phyloP scores from a whole-genome alignment of 2,113 vertebrate species.

The Protobothrops mucrosquamatus region DNA sequence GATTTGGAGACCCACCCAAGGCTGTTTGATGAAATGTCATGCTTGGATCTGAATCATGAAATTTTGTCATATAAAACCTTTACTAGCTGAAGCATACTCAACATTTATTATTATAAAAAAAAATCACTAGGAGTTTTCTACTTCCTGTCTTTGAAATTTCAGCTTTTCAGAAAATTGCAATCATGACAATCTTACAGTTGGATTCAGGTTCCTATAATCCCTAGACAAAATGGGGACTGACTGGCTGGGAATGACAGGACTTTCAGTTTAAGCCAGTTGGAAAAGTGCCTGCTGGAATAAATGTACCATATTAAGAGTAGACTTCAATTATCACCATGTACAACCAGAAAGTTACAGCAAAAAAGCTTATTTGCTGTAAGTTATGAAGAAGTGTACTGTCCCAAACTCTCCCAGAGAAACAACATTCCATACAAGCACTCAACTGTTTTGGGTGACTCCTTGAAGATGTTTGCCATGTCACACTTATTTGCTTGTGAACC shows the following conservation, averaged over 20 bases:
- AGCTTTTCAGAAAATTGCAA: background rate
- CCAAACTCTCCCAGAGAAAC: background rate
- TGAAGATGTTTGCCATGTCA: background rate
- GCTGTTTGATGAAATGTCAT: conserved; percentile 35
- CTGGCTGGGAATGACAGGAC: background rate
- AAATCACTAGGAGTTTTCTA: background rate
- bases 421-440: background rate
- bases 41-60: background rate
- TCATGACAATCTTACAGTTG: background rate
- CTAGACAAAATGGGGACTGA: background rate
- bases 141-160: background rate
- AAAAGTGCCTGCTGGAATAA: background rate
- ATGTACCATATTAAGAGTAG: background rate
- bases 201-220: background rate
- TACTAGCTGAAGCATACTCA: background rate
- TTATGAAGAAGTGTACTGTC: background rate
- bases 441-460: background rate
- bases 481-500: background rate
- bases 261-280: background rate
- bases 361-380: background rate
- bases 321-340: background rate
- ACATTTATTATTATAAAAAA: background rate
- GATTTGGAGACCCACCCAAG: conserved; percentile 82
- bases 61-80: background rate
- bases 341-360: background rate